Base-by-base conservation (phyloP, 1,140 invertebrate genomes). In the Hestina assimilis region DNA sequence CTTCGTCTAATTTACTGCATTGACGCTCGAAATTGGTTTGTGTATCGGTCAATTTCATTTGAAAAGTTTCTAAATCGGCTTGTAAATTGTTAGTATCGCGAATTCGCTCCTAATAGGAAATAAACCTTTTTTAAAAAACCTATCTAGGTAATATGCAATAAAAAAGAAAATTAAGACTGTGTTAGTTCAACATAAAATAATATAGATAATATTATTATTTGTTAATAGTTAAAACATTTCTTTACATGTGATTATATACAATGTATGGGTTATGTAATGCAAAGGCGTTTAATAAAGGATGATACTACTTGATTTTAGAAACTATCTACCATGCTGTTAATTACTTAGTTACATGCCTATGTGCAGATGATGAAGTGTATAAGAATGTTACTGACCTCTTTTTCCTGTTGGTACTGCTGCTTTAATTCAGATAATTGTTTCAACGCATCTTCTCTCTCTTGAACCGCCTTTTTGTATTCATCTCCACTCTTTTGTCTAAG, bases 401-500 rank as follows among this genome's bases (percentile, higher is more conserved):
- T 87, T 28, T 87, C 84, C 14, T 79, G 71, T 63, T 66, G 63
- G 66, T 83, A 72, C 24, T 73, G 65, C 41, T 78, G 77, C 24
- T 60, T 75, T 3, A 88, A 38, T 41, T 79, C 74, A 1, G 60
- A 60, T 8, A 86, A 48, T 53, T 81, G 67, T 60, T 79, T 82
- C 14, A 79, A 51, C 0, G 75, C 83, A n/a, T 67, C 70, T 41
- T 89, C 82, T 53, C 74, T 80, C 59, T 86, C 83, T 68, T 83
- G 74, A 4, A 82, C 40, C 19, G 66, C 73, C 59, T 72, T 83
- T 46, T 76, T 83, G 57, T 66, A 91, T 63, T 84, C 90, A 72
- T 87, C 91, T 61, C 79, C 90, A 84, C 59, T 92, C 62, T 81
- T 91, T 76, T 79, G 91, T 60, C 91, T 87, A 4, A 89, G 72